phyloP scores from a whole-genome alignment of 2,797 vertebrate species.

The Denticeps clupeoides region DNA sequence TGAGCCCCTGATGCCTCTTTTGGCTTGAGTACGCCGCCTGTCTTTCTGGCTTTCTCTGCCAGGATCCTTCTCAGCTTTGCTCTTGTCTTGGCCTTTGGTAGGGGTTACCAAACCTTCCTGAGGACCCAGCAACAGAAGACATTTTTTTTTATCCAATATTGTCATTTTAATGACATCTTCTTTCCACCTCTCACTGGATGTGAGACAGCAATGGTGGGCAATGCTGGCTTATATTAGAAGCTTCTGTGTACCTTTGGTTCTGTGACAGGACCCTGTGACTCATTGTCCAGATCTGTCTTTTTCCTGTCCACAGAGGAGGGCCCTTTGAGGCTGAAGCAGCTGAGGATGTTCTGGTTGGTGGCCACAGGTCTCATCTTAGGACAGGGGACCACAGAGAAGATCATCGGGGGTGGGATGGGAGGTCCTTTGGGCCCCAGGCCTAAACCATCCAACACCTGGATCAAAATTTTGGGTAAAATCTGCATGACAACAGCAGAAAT shows the following conservation, averaged over 20 bases:
- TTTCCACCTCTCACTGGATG: too few relatives aligned
- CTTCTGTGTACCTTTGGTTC: slow-evolving; percentile 18
- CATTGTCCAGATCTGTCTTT: slow-evolving; percentile 30
- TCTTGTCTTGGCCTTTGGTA: slow-evolving; percentile 37
- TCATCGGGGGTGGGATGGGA: slow-evolving; percentile 51
- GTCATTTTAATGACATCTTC: not conserved
- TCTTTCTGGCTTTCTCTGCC: slow-evolving; percentile 38
- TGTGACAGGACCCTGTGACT: not conserved
- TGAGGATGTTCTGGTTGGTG: slow-evolving; percentile 19
- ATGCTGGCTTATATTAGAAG: too few relatives aligned
- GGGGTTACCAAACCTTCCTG: slow-evolving; percentile 37
- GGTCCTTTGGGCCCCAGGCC: slow-evolving; percentile 62
- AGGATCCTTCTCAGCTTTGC: slow-evolving; percentile 33
- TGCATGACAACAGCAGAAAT: not conserved
- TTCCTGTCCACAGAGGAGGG: slow-evolving; percentile 44
- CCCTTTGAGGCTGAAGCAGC: slow-evolving; percentile 61
- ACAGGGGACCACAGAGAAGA: slow-evolving; percentile 64
- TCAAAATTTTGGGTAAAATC: slow-evolving; percentile 5
- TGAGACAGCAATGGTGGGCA: too few relatives aligned
- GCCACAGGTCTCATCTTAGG: slow-evolving; percentile 42
- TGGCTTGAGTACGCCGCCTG: slow-evolving; percentile 21
- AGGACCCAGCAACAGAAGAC: not conserved
- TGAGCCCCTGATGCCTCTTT: slow-evolving; percentile 17
- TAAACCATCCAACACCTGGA: slow-evolving; percentile 68
- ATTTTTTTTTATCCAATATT: not conserved